Percentiles rank a stretch among this genome's conserved stretches.
These are phyloP conservation scores for Oophaga pumilio DNA, from an alignment of 2,113 vertebrate genomes.

Conservation along the genomic window DNA sequence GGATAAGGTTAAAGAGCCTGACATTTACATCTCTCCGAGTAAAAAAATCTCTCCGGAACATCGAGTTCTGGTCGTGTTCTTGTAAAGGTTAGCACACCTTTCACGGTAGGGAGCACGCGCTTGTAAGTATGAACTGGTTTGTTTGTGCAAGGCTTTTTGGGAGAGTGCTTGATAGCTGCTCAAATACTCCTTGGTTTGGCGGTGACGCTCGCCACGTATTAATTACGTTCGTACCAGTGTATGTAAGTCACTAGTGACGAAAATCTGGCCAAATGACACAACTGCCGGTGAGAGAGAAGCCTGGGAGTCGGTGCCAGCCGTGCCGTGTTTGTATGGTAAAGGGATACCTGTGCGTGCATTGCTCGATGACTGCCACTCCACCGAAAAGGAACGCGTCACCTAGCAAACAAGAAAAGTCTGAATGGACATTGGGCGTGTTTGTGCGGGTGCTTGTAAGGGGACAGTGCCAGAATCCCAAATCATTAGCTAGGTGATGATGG, in stretches of 20 bases:
- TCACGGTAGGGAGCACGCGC: constrained; percentile 35
- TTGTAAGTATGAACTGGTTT: constrained; percentile 29
- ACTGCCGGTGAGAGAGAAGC: background rate
- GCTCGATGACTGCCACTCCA: constrained; percentile 4
- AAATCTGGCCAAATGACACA: background rate
- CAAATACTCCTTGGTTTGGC: constrained; percentile 21
- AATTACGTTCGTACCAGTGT: constrained; percentile 6
- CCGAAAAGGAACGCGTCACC: background rate
- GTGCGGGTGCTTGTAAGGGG: background rate
- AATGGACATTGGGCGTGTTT: constrained; percentile 12
- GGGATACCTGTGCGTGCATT: constrained; percentile 4
- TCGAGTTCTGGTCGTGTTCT: constrained; percentile 5
- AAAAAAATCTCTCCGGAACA: background rate
- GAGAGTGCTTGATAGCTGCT: constrained; percentile 5
- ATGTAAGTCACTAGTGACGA: constrained; percentile 27
- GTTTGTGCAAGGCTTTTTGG: constrained; percentile 37
- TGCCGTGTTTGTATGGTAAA: constrained; percentile 14
- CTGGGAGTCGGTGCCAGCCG: constrained; percentile 3
- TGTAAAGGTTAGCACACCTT: constrained; percentile 43
- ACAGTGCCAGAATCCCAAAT: background rate
- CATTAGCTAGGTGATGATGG: background rate
- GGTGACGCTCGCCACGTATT: constrained; percentile 11
- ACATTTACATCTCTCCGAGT: constrained; percentile 36
- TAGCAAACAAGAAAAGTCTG: constrained; percentile 29
- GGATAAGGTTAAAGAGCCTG: constrained; percentile 13